Conservation (phyloP, 1,140 invertebrate species). For the Hesperophylax magnus region DNA sequence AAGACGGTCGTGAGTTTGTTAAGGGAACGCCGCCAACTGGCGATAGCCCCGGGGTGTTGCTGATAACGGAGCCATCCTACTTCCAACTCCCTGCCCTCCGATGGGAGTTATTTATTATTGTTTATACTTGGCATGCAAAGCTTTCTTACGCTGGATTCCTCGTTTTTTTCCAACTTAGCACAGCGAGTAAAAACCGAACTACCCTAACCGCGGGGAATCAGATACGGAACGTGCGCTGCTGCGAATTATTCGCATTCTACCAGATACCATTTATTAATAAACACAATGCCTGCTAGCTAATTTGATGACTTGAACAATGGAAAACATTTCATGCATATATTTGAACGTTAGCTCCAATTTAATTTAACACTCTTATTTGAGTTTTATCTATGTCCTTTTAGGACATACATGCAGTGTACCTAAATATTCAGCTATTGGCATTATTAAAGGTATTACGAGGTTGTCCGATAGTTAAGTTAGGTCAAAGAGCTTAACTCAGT, state of each 20-base stretch:
- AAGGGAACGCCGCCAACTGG: slow-evolving; percentile 28
- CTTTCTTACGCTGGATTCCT: slow-evolving; percentile 34
- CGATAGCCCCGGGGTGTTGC: slow-evolving; percentile 14
- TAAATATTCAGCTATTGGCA: no score
- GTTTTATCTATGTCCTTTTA: no score
- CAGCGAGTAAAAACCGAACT: slow-evolving; percentile 39
- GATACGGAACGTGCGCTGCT: not conserved
- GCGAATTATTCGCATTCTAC: not conserved
- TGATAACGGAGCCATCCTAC: slow-evolving; percentile 32
- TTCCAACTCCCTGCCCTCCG: slow-evolving; percentile 15
- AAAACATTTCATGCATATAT: no score
- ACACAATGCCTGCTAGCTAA: no score
- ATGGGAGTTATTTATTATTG: slow-evolving; percentile 50
- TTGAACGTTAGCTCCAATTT: no score
- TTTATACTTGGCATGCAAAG: slow-evolving; percentile 48
- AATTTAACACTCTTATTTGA: no score
- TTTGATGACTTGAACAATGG: no score
- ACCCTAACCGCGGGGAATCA: slow-evolving; percentile 3
- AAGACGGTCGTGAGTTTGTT: not conserved
- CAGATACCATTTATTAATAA: no score
- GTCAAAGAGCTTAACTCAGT: no score
- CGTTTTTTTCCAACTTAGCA: slow-evolving; percentile 39
- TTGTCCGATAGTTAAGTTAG: no score
- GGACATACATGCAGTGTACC: no score
- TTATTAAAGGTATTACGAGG: no score